Percentiles rank a stretch among this genome's conserved stretches.
Conservation (phyloP, 1,140 invertebrate genomes). For the Drosophila tropicalis region DNA sequence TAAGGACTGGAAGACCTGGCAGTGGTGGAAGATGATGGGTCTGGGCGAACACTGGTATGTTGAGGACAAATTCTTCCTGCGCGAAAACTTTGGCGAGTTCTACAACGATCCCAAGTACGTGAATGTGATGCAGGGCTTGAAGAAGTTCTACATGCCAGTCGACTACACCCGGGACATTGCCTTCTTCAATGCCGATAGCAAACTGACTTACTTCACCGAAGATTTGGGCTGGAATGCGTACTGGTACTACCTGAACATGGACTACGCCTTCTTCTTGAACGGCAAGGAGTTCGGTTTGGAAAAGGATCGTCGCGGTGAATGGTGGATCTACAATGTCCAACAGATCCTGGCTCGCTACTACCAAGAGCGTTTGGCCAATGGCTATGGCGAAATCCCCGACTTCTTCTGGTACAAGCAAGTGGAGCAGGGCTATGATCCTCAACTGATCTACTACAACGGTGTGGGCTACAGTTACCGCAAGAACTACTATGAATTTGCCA, state of each 20-base stretch:
- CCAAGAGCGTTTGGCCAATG: slow-evolving; percentile 87
- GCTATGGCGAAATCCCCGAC: slow-evolving; percentile 85
- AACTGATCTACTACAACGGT: slow-evolving; percentile 87
- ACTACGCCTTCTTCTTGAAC: slow-evolving; percentile 86
- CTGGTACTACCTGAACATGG: slow-evolving; percentile 87
- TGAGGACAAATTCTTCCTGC: slow-evolving; percentile 65
- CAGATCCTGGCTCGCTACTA: slow-evolving; percentile 87
- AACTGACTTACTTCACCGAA: slow-evolving; percentile 89
- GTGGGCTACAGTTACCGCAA: slow-evolving; percentile 86
- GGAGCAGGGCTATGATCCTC: slow-evolving; percentile 87
- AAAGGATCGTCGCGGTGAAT: slow-evolving; percentile 86
- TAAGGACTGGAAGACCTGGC: slow-evolving; percentile 83
- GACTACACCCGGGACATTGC: slow-evolving; percentile 86
- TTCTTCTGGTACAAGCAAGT: slow-evolving; percentile 85
- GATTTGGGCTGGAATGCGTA: slow-evolving; percentile 89
- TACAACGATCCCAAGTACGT: slow-evolving; percentile 52
- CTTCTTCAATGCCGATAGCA: slow-evolving; percentile 85
- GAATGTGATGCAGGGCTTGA: slow-evolving; percentile 46
- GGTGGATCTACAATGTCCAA: slow-evolving; percentile 86
- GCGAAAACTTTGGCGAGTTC: slow-evolving; percentile 55
- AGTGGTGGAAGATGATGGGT: slow-evolving; percentile 82
- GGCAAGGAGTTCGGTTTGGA: slow-evolving; percentile 83
- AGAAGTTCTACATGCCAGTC: slow-evolving; percentile 73
- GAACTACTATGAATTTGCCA: slow-evolving; percentile 73
- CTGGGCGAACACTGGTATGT: slow-evolving; percentile 68